A percentile compares a stretch with the other conserved stretches of the same genome.
phyloP scores from a whole-genome alignment of 2,888 invertebrate genomes.

The Myopa tessellatipennis region DNA sequence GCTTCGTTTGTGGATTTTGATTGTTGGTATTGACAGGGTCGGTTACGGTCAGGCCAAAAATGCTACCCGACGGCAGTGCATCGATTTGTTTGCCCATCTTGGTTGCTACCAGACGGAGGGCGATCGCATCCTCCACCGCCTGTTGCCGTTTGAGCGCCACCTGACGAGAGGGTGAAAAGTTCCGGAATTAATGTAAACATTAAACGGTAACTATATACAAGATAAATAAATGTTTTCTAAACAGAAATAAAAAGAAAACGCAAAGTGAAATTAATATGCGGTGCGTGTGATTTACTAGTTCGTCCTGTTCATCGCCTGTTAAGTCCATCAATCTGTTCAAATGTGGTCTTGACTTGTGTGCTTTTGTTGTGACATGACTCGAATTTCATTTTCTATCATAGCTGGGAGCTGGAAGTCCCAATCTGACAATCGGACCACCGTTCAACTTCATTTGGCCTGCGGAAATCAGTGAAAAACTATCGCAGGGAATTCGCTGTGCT shows the following conservation, averaged over 20 bases:
- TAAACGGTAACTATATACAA: slow-evolving; percentile 28
- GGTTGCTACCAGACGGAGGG: slow-evolving; percentile 88
- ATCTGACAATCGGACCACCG: slow-evolving; percentile 16
- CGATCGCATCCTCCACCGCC: slow-evolving; percentile 97
- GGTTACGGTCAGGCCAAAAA: slow-evolving; percentile 88
- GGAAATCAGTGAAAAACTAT: slow-evolving; percentile 22
- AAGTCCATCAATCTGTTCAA: slow-evolving; percentile 37
- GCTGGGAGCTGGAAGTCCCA: neutral
- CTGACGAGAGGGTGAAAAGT: slow-evolving; percentile 67
- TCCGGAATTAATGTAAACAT: slow-evolving; percentile 24
- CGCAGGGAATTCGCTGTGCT: slow-evolving; percentile 24
- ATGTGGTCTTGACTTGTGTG: neutral
- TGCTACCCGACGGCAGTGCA: slow-evolving; percentile 87
- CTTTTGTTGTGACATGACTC: slow-evolving; percentile 27
- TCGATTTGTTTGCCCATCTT: slow-evolving; percentile 80
- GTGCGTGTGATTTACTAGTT: slow-evolving; percentile 49
- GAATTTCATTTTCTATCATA: slow-evolving; percentile 29
- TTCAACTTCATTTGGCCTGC: slow-evolving; percentile 27
- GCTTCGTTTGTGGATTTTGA: slow-evolving; percentile 25
- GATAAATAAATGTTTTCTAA: slow-evolving; percentile 40
- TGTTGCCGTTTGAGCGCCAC: slow-evolving; percentile 96
- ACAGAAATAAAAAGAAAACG: slow-evolving; percentile 11
- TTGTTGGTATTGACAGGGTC: slow-evolving; percentile 71
- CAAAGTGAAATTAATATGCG: slow-evolving; percentile 63
- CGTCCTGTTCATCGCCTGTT: slow-evolving; percentile 12